phyloP scores from a whole-genome alignment of 1,140 invertebrate genomes.

The Cydia amplana region DNA sequence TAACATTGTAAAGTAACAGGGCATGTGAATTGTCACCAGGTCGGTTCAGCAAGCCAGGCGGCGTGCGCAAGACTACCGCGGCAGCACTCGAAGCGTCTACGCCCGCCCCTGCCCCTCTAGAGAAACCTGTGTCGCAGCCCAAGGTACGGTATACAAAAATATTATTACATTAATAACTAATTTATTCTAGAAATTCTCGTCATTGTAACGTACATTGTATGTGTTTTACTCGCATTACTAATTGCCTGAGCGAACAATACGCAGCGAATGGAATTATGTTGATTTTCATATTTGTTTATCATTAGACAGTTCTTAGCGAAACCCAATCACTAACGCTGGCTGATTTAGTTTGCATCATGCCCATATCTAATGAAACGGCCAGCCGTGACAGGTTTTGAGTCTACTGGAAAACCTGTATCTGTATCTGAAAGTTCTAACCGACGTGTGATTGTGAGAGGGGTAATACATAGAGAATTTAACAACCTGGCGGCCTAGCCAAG shows the following conservation, averaged over 20 bases:
- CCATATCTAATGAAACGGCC: neutral
- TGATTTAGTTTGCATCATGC: neutral
- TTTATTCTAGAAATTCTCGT: conserved; percentile 34
- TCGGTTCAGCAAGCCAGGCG: conserved; percentile 68
- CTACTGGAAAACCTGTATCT: no score
- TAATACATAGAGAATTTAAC: no score
- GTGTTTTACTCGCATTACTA: conserved; percentile 34
- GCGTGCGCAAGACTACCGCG: conserved; percentile 56
- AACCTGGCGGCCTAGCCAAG: no score
- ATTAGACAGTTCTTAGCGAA: neutral
- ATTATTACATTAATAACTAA: no score
- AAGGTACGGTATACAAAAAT: conserved; percentile 53
- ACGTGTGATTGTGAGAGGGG: no score
- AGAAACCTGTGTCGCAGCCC: conserved; percentile 59
- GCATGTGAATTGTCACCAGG: conserved; percentile 55
- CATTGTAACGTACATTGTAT: conserved; percentile 31
- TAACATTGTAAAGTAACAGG: neutral
- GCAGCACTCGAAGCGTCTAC: conserved; percentile 46
- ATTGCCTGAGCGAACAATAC: conserved; percentile 10
- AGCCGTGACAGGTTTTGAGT: neutral
- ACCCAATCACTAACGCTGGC: neutral
- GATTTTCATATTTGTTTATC: neutral
- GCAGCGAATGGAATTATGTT: conserved; percentile 10
- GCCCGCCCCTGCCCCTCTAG: conserved; percentile 47
- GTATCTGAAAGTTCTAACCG: no score